Conservation (phyloP, 2,888 invertebrate genomes). For the Cinara cedri region DNA sequence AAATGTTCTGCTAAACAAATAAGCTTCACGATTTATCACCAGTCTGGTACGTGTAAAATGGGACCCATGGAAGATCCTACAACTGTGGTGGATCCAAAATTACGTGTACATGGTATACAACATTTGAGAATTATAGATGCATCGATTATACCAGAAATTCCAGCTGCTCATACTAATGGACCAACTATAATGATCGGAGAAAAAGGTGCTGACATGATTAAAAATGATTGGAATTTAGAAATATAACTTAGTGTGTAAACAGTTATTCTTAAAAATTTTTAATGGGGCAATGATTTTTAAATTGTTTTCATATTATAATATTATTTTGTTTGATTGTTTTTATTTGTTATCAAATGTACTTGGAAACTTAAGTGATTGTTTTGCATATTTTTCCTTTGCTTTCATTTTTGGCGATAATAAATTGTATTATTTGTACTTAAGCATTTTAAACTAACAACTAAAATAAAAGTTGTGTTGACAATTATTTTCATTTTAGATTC, state of each 20-base stretch:
- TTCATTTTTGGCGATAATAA: no score
- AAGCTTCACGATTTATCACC: slow-evolving; percentile 72
- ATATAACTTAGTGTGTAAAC: neutral
- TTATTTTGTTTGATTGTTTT: no score
- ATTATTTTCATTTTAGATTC: no score
- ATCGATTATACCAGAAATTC: slow-evolving; percentile 72
- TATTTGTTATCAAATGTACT: no score
- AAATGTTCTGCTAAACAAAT: slow-evolving; percentile 69
- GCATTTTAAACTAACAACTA: no score
- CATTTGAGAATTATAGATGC: slow-evolving; percentile 73
- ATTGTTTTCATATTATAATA: no score
- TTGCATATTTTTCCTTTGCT: no score
- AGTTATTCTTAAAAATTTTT: no score
- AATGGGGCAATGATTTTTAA: no score
- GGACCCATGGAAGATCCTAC: slow-evolving; percentile 65
- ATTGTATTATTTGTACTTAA: no score
- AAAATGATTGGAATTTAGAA: slow-evolving; percentile 60
- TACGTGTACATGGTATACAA: slow-evolving; percentile 70
- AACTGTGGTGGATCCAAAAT: slow-evolving; percentile 68
- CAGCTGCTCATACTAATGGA: slow-evolving; percentile 72
- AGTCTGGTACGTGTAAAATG: slow-evolving; percentile 69
- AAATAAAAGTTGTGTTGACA: no score
- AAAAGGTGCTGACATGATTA: slow-evolving; percentile 65
- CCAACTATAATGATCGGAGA: slow-evolving; percentile 77
- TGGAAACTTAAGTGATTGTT: no score